Conservation (phyloP, 2,113 vertebrate genomes). For the Ammospiza nelsoni region DNA sequence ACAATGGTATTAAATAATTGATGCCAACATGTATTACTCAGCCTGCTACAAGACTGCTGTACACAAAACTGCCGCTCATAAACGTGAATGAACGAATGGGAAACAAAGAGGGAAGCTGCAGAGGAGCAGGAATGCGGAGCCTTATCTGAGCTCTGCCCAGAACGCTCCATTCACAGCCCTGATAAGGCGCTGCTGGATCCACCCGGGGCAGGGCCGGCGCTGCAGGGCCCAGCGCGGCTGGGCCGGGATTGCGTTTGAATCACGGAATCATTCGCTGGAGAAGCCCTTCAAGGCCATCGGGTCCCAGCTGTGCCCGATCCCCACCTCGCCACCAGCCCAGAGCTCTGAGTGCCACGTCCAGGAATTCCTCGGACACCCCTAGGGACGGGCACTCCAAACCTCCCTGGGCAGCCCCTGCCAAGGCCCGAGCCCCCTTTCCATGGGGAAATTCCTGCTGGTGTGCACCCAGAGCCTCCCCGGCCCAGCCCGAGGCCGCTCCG, state of each 20-base stretch:
- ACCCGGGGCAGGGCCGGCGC: not conserved
- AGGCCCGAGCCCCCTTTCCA: not conserved
- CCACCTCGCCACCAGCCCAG: not conserved
- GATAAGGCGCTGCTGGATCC: not conserved
- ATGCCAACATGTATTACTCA: fast-evolving
- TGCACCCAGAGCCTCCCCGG: fast-evolving
- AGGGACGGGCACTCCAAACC: not conserved
- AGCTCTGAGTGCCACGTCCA: not conserved
- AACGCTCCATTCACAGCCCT: not conserved
- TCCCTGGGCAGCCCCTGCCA: not conserved
- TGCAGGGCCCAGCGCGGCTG: not conserved
- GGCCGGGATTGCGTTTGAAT: not conserved
- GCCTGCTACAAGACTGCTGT: fast-evolving
- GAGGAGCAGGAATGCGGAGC: not conserved
- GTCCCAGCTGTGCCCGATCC: not conserved
- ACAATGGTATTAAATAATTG: not conserved
- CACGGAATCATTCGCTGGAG: not conserved
- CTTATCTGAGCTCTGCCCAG: not conserved
- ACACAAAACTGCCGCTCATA: fast-evolving
- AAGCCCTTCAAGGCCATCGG: not conserved
- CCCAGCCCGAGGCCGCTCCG: fast-evolving
- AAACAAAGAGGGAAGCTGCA: not conserved
- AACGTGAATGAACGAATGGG: fast-evolving
- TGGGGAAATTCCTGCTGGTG: fast-evolving
- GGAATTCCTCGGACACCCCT: fast-evolving